Evolutionary conservation across 2,797 vertebrate genomes (phyloP), one percentile per base, ranked within the genome.

Genomic region (Florisuga fusca): DNA sequence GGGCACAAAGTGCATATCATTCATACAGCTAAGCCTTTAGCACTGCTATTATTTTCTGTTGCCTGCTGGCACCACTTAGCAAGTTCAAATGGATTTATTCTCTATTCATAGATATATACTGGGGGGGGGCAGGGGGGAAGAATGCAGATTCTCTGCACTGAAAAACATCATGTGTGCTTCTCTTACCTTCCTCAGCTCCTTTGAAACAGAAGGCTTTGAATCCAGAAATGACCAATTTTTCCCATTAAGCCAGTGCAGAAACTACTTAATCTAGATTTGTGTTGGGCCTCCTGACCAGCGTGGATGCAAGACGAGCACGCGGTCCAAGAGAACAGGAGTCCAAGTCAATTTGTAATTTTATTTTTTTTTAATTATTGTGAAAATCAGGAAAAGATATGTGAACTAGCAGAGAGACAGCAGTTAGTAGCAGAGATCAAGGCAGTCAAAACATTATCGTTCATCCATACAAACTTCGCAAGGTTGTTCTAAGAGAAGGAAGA

Each of bases 11-110:
- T 76, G 43, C 36, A 0, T 71, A 71, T 88, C 84, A 63, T 86
- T 96, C 87, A 84, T 13, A 46, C 31, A 90, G 41, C 63, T 72
- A 69, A 78, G 63, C 46, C 62, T 90, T 84, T 76, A 91, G 48
- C 36, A n/a, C 31, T 48, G 69, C 83, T 84, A 57, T 81, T 91
- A 81, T 84, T 91, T 96, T 94, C 87, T 85, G 21, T 69, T 82
- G 62, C 90, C 74, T 95, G 91, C 94, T 96, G 92, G 87, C 87
- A 95, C 12, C 55, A 48, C 45, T 95, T 82, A 79, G 51, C 16
- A 76, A 82, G 59, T 61, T 91, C 67, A 94, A 86, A 82, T 91
- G 91, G 95, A 94, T 93, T 80, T 94, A 95, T 94, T 96, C 74
- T 93, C 92, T 95, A 91, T 94, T 71, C 59, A 61, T 68, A 88